phyloP scores from a whole-genome alignment of 2,797 vertebrate species.

The Momotus momota region DNA sequence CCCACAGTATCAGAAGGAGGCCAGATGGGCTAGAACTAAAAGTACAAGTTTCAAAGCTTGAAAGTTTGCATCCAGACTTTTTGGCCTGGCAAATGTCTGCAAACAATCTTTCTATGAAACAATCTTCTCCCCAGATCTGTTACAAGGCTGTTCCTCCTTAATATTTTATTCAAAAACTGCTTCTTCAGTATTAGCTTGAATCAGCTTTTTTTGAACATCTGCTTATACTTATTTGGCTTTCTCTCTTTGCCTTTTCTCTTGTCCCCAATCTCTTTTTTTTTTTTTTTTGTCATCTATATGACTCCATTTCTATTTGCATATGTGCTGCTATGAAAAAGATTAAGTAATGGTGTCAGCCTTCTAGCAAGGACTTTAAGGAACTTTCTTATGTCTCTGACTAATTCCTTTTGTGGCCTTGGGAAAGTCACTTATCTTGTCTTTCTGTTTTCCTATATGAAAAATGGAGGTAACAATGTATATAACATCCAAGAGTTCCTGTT shows the following conservation, averaged over 20 bases:
- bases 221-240: conserved; percentile 12
- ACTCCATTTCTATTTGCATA: conserved; percentile 47
- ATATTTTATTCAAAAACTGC: background rate
- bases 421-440: conserved; percentile 63
- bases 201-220: background rate
- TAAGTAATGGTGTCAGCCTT: conserved; percentile 38
- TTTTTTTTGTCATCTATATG: background rate
- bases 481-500: background rate
- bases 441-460: conserved; percentile 37
- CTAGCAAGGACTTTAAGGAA: conserved; percentile 49
- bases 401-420: conserved; percentile 55
- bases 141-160: background rate
- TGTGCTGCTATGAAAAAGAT: conserved; percentile 49
- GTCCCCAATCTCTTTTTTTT: conserved; percentile 7
- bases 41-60: background rate
- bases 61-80: background rate
- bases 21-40: background rate
- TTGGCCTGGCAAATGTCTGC: background rate
- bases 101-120: background rate
- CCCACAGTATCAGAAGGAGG: background rate
- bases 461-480: background rate
- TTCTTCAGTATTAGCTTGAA: conserved; percentile 13
- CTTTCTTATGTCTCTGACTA: conserved; percentile 49
- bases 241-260: conserved; percentile 16
- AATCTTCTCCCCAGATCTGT: background rate